Base-by-base conservation (phyloP, 2,113 vertebrate genomes). In the Barnardius zonarius region DNA sequence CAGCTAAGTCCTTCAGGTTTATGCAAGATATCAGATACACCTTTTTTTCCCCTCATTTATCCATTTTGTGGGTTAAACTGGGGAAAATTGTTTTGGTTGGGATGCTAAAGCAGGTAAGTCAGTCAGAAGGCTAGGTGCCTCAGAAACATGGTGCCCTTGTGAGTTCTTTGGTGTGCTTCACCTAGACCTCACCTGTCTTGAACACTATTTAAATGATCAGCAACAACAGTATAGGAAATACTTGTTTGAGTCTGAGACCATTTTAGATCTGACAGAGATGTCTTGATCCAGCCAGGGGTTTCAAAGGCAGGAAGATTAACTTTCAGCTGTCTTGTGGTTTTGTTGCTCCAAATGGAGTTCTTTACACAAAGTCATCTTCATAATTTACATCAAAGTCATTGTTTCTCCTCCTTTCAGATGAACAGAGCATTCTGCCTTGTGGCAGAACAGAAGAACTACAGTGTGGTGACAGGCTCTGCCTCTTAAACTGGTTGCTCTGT, bases 401-500 rank as follows among this genome's bases (percentile, higher is more conserved):
- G 68, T 95, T 92, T 97, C 76, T 97, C 76, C 93, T 88, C 69
- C 88, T 91, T 63, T 69, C 97, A 98, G 98, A 98, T 97, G 97
- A 98, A 57, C 96, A 95, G 83, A 97, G 81, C 92, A 88, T 92
- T 93, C 89, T 97, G 81, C 95, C 96, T 17, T 97, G 96, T 88
- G 57, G 57, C 57, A 59, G 33, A 35, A 90, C 97, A 92, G 97
- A 98, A 83, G 96, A 97, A 77, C 95, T 97, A 54, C 97, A 96
- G 82, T 95, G 97, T 96, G 97, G 98, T 94, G 92, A 97, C 49
- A 97, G 96, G 75, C 78, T 95, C 95, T 98, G 98, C 95, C 97
- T 97, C 79, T 87, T 96, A 63, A 95, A 90, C 89, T 97, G 97
- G 97, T 97, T 98, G 96, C 97, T 44, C 98, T 99, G 97, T 96